Percentiles rank a stretch among this genome's conserved stretches.
phyloP scores from a whole-genome alignment of 1,140 invertebrate genomes.

The Choristoneura fumiferana region DNA sequence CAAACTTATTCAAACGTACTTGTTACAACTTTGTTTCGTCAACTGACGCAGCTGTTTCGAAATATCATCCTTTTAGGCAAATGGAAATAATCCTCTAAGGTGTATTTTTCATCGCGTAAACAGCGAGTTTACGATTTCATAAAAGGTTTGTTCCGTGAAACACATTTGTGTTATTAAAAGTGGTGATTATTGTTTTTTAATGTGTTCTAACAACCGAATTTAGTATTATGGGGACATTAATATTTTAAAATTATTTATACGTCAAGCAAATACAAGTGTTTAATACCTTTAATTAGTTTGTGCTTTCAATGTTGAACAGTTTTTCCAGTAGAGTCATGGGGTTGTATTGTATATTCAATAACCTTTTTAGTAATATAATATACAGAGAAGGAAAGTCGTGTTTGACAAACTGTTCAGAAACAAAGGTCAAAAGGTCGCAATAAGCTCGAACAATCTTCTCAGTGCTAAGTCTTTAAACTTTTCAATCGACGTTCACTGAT shows the following conservation, averaged over 20 bases:
- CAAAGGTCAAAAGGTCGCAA: no score
- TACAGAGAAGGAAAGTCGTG: no score
- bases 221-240: no score
- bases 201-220: neutral
- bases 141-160: conserved; percentile 12
- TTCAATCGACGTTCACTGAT: conserved; percentile 31
- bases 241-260: no score
- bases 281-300: no score
- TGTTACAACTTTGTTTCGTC: neutral
- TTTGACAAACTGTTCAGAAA: no score
- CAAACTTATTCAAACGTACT: conserved; percentile 1
- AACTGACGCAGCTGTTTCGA: conserved; percentile 16
- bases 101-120: conserved; percentile 25
- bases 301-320: no score
- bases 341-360: no score
- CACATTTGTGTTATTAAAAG: conserved; percentile 6
- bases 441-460: no score
- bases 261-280: no score
- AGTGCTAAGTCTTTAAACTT: conserved; percentile 32
- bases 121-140: conserved; percentile 24
- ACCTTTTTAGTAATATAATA: no score
- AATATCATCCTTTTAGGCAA: conserved; percentile 39
- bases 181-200: conserved; percentile 14
- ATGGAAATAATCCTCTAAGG: conserved; percentile 40
- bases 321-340: no score